Evolutionary conservation across 2,888 invertebrate species (phyloP).

Genomic region (Epsilonema sp.): DNA sequence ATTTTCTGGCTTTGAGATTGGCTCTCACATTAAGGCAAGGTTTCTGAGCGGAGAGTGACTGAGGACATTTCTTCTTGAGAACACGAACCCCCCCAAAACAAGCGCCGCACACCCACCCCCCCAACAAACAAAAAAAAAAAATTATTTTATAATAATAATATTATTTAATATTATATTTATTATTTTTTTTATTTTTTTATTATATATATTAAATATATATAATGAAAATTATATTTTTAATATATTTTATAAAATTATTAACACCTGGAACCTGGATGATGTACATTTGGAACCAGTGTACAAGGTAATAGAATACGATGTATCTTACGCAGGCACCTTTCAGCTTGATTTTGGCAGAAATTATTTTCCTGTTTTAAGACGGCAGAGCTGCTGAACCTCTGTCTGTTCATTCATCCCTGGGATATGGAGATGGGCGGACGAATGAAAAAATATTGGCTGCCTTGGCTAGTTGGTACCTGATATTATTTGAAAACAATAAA

Average conservation of each 20-base stretch:
- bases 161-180: no score
- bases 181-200: no score
- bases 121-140: neutral
- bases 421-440: conserved; percentile 38
- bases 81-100: neutral
- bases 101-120: neutral
- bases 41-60: conserved; percentile 37
- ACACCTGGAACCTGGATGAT: neutral
- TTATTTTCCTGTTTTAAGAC: conserved; percentile 25
- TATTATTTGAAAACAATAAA: neutral
- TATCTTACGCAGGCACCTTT: no score
- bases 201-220: no score
- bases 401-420: conserved; percentile 42
- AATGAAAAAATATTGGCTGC: conserved; percentile 38
- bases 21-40: conserved; percentile 40
- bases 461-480: conserved; percentile 39
- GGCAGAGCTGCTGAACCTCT: conserved; percentile 34
- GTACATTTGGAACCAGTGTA: conserved; percentile 31
- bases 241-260: no score
- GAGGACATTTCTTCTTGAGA: no score
- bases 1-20: conserved; percentile 38
- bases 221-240: no score
- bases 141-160: no score
- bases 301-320: conserved; percentile 30
- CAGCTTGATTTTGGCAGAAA: no score